phyloP scores from a whole-genome alignment of 2,797 vertebrate species.

The Euthynnus affinis region DNA sequence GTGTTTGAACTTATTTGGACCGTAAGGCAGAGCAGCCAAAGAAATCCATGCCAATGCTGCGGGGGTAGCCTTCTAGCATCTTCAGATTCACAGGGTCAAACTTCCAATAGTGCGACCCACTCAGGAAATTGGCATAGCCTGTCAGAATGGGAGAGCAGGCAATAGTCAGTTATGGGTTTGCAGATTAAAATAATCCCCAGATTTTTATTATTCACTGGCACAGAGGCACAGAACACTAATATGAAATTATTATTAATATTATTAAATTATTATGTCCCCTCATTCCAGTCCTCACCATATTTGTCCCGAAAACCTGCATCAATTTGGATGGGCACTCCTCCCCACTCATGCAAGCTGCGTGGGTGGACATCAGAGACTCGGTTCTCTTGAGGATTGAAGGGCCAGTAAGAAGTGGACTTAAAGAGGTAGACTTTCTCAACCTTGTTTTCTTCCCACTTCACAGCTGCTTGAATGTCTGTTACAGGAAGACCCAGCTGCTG shows the following conservation, averaged over 20 bases:
- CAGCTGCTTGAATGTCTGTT: constrained; percentile 86
- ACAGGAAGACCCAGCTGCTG: constrained; percentile 84
- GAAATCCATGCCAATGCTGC: constrained; percentile 86
- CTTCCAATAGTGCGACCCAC: constrained; percentile 90
- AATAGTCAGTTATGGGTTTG: constrained; percentile 1
- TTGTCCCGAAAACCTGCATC: constrained; percentile 70
- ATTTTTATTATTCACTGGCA: not conserved
- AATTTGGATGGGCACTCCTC: constrained; percentile 52
- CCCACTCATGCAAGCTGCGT: constrained; percentile 53
- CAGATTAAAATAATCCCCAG: not conserved
- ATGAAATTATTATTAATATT: too few relatives aligned
- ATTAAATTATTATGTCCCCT: too few relatives aligned
- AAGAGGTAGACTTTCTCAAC: constrained; percentile 89
- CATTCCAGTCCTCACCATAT: constrained; percentile 58
- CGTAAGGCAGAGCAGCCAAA: constrained; percentile 62
- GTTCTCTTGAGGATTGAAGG: constrained; percentile 59
- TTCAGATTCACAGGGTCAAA: constrained; percentile 87
- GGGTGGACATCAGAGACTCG: constrained; percentile 49
- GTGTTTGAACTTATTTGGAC: constrained; percentile 21
- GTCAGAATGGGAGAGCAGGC: constrained; percentile 13
- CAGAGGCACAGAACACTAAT: not conserved
- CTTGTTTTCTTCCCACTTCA: constrained; percentile 88
- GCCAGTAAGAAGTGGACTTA: constrained; percentile 73
- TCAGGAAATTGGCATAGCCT: constrained; percentile 80
- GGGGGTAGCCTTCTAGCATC: constrained; percentile 89